Evolutionary conservation across 2,113 vertebrate species (phyloP), one percentile per base, ranked within the genome.

Genomic region (Falcunculus frontatus): DNA sequence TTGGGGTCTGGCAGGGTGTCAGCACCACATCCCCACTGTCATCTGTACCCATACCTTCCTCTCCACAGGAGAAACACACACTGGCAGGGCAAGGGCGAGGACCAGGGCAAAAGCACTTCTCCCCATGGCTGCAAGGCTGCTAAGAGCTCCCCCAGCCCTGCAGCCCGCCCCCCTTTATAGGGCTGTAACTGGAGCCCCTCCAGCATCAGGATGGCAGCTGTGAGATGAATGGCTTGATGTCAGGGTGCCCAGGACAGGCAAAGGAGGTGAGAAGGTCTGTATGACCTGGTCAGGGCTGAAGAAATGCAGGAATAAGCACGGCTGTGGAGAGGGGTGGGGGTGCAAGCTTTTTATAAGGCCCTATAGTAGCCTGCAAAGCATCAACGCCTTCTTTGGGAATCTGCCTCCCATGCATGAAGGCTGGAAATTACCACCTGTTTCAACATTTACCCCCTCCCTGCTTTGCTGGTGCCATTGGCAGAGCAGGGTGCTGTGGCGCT

Each of bases 401-500:
- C 30, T 6, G 4, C 4, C n/a, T 50, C 15, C 15, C 13, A 13
- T 16, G 26, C 13, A 14, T 2, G 2, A 47, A 47, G 26, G 55
- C 30, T 91, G 63, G 35, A 64, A 81, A 62, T 49, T 4, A 22
- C 25, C 55, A 30, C 16, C 16, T 37, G 8, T 56, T 84, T 44
- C 26, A 64, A 16, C 20, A 22, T 27, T 33, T 14, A 59, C 4
- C 7, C 0, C 0, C 32, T 55, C 13, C 30, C 21, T 47, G 35
- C 20, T 50, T 53, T 37, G 13, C 62, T 59, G 52, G 4, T 55
- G 35, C 56, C 6, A 2, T 52, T 72, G 35, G 17, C 30, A 32
- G 27, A 16, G 3, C 7, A 49, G 16, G 2, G 3, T 49, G 12
- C 15, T 55, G 33, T 33, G 41, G 50, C 0, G 0, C 50, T 62